Conservation (phyloP, 2,113 vertebrate genomes). For the Melanostigma gelatinosum region DNA sequence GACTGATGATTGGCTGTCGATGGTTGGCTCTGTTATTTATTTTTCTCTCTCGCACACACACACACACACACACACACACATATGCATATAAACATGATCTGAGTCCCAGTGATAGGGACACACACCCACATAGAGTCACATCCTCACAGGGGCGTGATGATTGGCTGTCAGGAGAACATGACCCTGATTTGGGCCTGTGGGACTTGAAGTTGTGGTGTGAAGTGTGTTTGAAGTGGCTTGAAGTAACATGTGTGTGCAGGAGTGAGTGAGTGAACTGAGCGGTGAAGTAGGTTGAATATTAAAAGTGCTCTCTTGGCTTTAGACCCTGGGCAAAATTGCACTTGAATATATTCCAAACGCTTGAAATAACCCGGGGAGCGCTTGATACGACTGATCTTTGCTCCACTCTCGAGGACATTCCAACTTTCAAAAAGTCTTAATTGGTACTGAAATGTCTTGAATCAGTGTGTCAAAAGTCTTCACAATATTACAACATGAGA, state of each 20-base stretch:
- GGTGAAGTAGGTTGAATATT: constrained; percentile 74
- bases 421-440: constrained; percentile 18
- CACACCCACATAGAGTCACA: constrained; percentile 26
- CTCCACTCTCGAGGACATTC: constrained; percentile 44
- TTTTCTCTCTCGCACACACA: not conserved
- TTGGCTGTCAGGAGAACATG: constrained; percentile 66
- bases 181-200: constrained; percentile 66
- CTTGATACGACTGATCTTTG: constrained; percentile 47
- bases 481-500: not conserved
- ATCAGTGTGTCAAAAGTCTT: not conserved
- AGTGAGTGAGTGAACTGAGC: constrained; percentile 38
- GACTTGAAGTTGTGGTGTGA: constrained; percentile 56
- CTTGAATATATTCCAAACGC: constrained; percentile 68
- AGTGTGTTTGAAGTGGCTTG: constrained; percentile 68
- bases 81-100: not conserved
- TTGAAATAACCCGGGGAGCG: constrained; percentile 59
- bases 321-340: constrained; percentile 63
- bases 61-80: not conserved
- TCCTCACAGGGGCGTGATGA: constrained; percentile 38
- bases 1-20: constrained; percentile 50
- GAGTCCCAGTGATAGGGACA: not conserved
- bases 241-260: constrained; percentile 45
- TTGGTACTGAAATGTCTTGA: not conserved
- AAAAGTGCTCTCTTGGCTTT: constrained; percentile 63
- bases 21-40: constrained; percentile 18